These are phyloP conservation scores for Lepidotrigona ventralis DNA, from an alignment of 1,140 invertebrate species.

Conservation along the genomic window DNA sequence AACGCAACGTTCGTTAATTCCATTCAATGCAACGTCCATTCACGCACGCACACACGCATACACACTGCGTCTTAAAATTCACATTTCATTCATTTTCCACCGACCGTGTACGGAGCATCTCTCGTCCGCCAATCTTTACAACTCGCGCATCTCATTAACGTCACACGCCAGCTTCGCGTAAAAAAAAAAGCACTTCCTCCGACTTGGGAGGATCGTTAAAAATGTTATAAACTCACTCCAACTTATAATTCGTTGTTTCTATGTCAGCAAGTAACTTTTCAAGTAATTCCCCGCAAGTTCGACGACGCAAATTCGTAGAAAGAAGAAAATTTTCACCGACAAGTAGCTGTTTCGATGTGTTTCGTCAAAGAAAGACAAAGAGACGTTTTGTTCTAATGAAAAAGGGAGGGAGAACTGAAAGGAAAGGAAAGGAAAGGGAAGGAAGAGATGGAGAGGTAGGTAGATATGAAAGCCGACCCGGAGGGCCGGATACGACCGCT, in stretches of 20 bases:
- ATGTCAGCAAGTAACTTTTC: no score
- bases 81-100: background rate
- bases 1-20: background rate
- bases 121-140: background rate
- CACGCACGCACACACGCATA: background rate
- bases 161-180: no score
- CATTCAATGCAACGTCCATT: background rate
- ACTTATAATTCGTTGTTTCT: no score
- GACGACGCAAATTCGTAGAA: no score
- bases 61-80: background rate
- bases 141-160: background rate
- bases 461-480: constrained; percentile 59
- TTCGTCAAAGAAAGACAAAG: no score
- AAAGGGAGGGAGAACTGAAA: background rate
- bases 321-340: no score
- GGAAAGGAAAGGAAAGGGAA: no score
- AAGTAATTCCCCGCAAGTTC: no score
- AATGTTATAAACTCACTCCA: no score
- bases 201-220: background rate
- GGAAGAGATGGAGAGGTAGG: background rate
- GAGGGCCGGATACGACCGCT: constrained; percentile 71
- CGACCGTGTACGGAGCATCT: background rate
- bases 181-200: background rate
- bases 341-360: no score
- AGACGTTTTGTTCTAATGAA: no score